Evolutionary conservation across 2,888 invertebrate genomes (phyloP), one percentile per base, ranked within the genome.

Genomic region (Calliopum simillimum): DNA sequence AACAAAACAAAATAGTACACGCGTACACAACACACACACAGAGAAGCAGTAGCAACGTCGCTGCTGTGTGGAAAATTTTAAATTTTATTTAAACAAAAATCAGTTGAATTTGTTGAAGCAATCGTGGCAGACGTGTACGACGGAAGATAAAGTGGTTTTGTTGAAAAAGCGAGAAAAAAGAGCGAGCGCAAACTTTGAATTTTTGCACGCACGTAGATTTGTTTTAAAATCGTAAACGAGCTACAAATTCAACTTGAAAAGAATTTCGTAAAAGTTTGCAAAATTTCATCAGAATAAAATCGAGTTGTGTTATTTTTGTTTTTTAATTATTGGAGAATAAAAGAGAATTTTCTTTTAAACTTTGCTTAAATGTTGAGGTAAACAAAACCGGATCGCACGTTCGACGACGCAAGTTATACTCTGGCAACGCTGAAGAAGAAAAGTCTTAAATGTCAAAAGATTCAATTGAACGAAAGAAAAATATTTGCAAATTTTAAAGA

Each of bases 391-490:
- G 11, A 51, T n/a, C 16, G 19, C 21, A 51, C 51, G n/a, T 51
- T 16, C n/a, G n/a, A n/a, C n/a, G n/a, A 19, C 59, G 64, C 41
- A 71, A 68, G 67, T 69, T 63, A 65, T 68, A 68, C 65, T 21
- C 41, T 69, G 70, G 68, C 71, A 68, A 70, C 58, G 46, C 72
- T 68, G 55, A 13, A 69, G 44, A 49, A 61, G 41, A 33, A 59
- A 19, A 63, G 75, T 69, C 68, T n/a, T n/a, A 75, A 75, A 75
- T 73, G 75, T 75, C 75, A 75, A 73, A 53, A 65, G 43, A 56
- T 64, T 64, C 21, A 23, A 19, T 49, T 41, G 41, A 64, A n/a
- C n/a, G n/a, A n/a, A n/a, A n/a, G n/a, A n/a, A n/a, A 64, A 64
- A 53, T 53, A 23, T 33, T 56, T 56, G 55, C 55, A 19, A 56